These are phyloP conservation scores for Nemotelus pantherinus DNA, from an alignment of 2,888 invertebrate species.

Conservation along the genomic window DNA sequence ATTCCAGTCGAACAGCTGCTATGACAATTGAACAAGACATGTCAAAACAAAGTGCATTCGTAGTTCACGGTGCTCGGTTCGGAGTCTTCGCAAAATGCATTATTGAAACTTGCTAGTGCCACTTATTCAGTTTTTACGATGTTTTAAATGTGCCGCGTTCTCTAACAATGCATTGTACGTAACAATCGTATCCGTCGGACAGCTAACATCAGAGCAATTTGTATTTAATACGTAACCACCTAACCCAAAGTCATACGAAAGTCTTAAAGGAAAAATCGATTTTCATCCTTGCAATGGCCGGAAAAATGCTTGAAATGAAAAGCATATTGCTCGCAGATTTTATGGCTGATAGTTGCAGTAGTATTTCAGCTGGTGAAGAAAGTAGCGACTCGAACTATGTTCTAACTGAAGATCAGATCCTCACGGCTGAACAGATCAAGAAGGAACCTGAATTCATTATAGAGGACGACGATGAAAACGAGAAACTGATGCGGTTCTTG, in stretches of 20 bases:
- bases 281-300: conserved; percentile 38
- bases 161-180: not conserved
- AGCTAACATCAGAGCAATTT: not conserved
- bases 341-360: conserved; percentile 45
- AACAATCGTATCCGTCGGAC: not conserved
- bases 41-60: not conserved
- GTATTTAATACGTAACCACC: no score
- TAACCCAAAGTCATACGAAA: no score
- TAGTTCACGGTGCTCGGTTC: not conserved
- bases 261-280: conserved; percentile 28
- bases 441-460: conserved; percentile 49
- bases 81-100: not conserved
- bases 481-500: conserved; percentile 42
- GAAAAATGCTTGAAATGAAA: conserved; percentile 50
- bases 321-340: conserved; percentile 46
- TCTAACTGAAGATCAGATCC: conserved; percentile 45
- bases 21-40: not conserved
- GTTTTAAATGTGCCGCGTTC: not conserved
- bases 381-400: conserved; percentile 40
- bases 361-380: conserved; percentile 36
- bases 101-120: not conserved
- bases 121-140: not conserved
- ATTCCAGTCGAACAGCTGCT: not conserved
- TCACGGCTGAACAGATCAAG: conserved; percentile 47
- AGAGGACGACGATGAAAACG: conserved; percentile 44